phyloP scores from a whole-genome alignment of 2,797 vertebrate species.

The Tiaroga cobitis region DNA sequence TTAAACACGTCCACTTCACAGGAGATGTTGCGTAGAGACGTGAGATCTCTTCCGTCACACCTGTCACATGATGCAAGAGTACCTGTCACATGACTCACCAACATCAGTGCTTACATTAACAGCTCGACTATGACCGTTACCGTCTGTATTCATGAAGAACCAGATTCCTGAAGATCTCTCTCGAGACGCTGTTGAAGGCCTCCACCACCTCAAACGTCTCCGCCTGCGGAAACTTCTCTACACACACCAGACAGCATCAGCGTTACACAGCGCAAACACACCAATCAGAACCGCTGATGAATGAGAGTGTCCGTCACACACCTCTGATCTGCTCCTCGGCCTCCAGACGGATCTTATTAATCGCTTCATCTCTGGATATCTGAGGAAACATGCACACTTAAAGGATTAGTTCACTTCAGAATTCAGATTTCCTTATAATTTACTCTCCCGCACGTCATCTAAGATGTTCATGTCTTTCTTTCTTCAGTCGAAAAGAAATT shows the following conservation, averaged over 20 bases:
- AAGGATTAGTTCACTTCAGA: too few relatives aligned
- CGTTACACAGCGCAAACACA: neutral
- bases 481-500: too few relatives aligned
- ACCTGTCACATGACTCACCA: neutral
- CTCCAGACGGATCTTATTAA: slow-evolving; percentile 94
- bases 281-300: neutral
- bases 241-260: neutral
- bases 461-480: too few relatives aligned
- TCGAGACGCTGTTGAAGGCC: slow-evolving; percentile 87
- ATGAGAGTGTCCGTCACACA: slow-evolving; percentile 55
- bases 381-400: slow-evolving; percentile 59
- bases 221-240: slow-evolving; percentile 88
- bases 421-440: too few relatives aligned
- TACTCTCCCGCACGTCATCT: too few relatives aligned
- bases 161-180: slow-evolving; percentile 90
- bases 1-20: slow-evolving; percentile 92
- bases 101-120: neutral
- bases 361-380: slow-evolving; percentile 95
- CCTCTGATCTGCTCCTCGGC: slow-evolving; percentile 90
- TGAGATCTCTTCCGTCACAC: slow-evolving; percentile 93
- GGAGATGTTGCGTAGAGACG: slow-evolving; percentile 87
- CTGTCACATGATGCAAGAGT: slow-evolving; percentile 67
- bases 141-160: slow-evolving; percentile 91
- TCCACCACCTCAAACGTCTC: slow-evolving; percentile 91
- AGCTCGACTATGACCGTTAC: slow-evolving; percentile 67